Evolutionary conservation across 2,888 invertebrate genomes (phyloP).

Genomic region (Drosophila helvetica): DNA sequence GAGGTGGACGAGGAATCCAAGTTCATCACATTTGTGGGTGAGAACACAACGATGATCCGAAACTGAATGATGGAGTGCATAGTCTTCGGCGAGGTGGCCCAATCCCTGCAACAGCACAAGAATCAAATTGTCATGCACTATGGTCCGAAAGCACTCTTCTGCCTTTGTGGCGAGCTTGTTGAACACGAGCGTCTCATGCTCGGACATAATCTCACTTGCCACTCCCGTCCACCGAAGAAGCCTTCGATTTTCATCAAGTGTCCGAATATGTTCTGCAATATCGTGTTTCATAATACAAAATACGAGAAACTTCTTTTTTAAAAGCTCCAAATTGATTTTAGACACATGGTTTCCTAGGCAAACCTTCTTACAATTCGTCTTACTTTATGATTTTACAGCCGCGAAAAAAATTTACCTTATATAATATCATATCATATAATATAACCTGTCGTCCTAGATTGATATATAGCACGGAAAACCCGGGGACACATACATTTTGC

Average conservation of each 20-base stretch:
- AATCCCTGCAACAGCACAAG: slow-evolving; percentile 34
- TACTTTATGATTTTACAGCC: no score
- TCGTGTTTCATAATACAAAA: no score
- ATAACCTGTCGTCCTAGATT: no score
- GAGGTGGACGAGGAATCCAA: slow-evolving; percentile 10
- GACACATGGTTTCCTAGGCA: no score
- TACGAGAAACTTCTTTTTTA: no score
- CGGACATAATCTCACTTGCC: slow-evolving; percentile 55
- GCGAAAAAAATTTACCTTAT: no score
- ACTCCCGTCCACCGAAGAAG: not conserved
- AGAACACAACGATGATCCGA: slow-evolving; percentile 49
- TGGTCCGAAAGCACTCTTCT: slow-evolving; percentile 62
- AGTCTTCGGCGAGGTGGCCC: slow-evolving; percentile 70
- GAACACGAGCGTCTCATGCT: slow-evolving; percentile 39
- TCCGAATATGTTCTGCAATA: slow-evolving; percentile 63
- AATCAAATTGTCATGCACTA: slow-evolving; percentile 66
- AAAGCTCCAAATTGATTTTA: no score
- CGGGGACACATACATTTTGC: no score
- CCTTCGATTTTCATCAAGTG: slow-evolving; percentile 50
- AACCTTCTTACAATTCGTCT: no score
- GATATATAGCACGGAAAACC: no score
- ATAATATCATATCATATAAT: no score
- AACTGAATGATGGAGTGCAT: slow-evolving; percentile 69
- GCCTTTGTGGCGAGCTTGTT: slow-evolving; percentile 58
- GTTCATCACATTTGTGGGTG: slow-evolving; percentile 49